Percentiles rank a stretch among this genome's conserved stretches.
Evolutionary conservation across 2,888 invertebrate species (phyloP).

Genomic region (Entomobrya multifasciata): DNA sequence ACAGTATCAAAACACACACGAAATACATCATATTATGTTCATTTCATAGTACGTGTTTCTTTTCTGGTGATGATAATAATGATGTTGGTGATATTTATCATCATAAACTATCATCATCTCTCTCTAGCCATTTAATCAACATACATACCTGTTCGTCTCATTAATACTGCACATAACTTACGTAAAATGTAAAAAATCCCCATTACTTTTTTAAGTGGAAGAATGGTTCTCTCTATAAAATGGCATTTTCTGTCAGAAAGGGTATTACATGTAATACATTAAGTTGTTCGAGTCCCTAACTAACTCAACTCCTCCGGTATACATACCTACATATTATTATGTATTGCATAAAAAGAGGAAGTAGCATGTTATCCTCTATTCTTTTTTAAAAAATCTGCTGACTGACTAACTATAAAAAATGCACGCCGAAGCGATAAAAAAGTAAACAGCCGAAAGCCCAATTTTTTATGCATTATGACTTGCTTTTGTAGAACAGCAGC

Average conservation of each 20-base stretch:
- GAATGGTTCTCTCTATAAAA: slow-evolving; percentile 25
- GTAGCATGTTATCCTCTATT: slow-evolving; percentile 15
- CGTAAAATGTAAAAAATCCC: no score
- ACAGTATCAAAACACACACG: neutral
- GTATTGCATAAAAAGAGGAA: neutral
- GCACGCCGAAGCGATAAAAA: slow-evolving; percentile 26
- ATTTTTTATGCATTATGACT: slow-evolving; percentile 68
- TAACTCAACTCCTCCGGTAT: no score
- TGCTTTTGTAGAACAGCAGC: slow-evolving; percentile 39
- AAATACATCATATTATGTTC: slow-evolving; percentile 11
- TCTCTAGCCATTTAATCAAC: slow-evolving; percentile 58
- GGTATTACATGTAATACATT: slow-evolving; percentile 8
- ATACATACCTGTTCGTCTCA: slow-evolving; percentile 44
- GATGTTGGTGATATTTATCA: neutral
- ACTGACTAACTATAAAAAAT: slow-evolving; percentile 22
- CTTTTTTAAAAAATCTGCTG: neutral
- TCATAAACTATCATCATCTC: neutral
- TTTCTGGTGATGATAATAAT: neutral
- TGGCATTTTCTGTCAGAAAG: slow-evolving; percentile 42
- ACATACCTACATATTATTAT: neutral
- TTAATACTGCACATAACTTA: no score
- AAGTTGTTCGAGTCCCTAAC: no score
- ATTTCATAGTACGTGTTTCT: neutral
- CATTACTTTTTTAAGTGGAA: slow-evolving; percentile 41
- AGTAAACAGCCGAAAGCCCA: slow-evolving; percentile 50